Conservation (phyloP, 2,888 invertebrate species). For the Xestia sexstrigata region DNA sequence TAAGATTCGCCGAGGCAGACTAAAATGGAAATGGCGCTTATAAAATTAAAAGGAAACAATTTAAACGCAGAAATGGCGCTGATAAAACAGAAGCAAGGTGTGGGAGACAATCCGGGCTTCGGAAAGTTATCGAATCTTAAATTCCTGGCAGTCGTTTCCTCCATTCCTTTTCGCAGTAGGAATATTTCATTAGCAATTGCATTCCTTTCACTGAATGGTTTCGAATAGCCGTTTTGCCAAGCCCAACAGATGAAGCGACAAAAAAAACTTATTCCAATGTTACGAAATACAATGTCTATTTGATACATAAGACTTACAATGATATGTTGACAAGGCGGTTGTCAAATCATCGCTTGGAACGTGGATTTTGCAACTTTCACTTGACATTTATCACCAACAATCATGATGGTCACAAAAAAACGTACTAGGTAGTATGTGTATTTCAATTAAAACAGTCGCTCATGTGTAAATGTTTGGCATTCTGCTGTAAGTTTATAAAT, state of each 20-base stretch:
- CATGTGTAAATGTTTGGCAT: constrained; percentile 33
- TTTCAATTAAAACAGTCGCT: constrained; percentile 1
- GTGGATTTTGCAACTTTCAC: constrained; percentile 32
- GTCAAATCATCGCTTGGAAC: constrained; percentile 20
- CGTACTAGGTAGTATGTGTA: not conserved
- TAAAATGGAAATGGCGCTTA: not conserved
- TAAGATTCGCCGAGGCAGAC: not conserved
- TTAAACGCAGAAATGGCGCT: not conserved
- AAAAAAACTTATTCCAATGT: not conserved
- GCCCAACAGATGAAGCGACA: not conserved
- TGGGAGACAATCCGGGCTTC: not conserved
- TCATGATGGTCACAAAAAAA: constrained; percentile 17
- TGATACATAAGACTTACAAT: not conserved
- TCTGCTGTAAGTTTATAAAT: constrained; percentile 46
- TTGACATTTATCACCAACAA: constrained; percentile 37
- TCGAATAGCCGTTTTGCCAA: constrained; percentile 5
- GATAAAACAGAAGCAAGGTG: not conserved
- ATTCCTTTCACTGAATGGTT: constrained; percentile 1
- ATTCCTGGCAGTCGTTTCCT: not conserved
- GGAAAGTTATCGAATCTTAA: not conserved
- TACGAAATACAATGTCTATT: not conserved
- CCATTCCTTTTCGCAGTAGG: not conserved
- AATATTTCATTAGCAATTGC: constrained; percentile 10
- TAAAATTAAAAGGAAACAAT: not conserved
- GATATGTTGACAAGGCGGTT: constrained; percentile 5